Base-by-base conservation (phyloP, 1,140 invertebrate species). In the Cyphomyrmex costatus region DNA sequence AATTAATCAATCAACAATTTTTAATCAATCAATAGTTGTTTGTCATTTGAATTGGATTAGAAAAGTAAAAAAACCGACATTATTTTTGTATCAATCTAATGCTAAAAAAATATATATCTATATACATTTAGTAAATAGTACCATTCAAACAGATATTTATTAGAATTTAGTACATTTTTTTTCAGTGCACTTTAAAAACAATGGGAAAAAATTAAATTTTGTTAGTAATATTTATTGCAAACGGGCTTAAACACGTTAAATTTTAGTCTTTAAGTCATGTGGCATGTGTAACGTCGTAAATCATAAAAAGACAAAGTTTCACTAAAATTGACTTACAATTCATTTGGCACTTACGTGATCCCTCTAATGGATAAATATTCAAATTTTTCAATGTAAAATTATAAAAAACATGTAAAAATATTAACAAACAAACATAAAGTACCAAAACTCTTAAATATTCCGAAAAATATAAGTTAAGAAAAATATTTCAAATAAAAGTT, bases 301-400 rank as follows among this genome's bases (percentile, higher is more conserved):
- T 51, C n/a, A 0, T 68, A 36, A 56, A 80, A 68, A 42, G 14
- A 79, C 46, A 66, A 79, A 79, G 27, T 66, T 79, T 33, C 7
- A 51, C 2, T 61, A 63, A n/a, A 49, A 33, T 76, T 30, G n/a
- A 6, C 36, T n/a, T 21, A 74, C n/a, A 16, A 2, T 5, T 53
- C 16, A 10, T 42, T 42, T 24, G 19, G 0, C 14, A n/a, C 5
- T 53, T 73, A n/a, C 36, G 7, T 65, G 8, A 33, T 58, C 1
- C 24, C 30, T 36, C 3, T 58, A 3, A 33, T 10, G 6, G 1
- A 58, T 10, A 3, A 33, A 30, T 36, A 36, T 71, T 51, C 0
- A 49, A 70, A n/a, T 27, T 71, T 27, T 71, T 49, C 10, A 49
- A 27, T 49, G 24, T 49, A 27, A 71, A 51, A 51, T 53, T 51